These are phyloP conservation scores for Melanotaenia maccullochi DNA, from an alignment of 2,797 vertebrate species.

Conservation along the genomic window DNA sequence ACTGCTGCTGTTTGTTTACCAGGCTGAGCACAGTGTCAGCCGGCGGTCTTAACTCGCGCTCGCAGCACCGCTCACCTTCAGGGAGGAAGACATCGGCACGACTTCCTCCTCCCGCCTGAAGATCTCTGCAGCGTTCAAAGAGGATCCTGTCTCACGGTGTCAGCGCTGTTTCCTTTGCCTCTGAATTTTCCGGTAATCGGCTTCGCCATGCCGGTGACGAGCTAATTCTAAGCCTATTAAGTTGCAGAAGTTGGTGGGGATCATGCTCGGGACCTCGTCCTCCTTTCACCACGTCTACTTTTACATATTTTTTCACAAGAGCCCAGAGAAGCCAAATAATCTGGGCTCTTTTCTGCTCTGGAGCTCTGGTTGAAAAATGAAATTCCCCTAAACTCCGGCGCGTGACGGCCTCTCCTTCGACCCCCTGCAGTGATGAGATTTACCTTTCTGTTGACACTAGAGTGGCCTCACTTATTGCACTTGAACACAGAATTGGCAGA, in stretches of 20 bases:
- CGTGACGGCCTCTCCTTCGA: slow-evolving; percentile 30
- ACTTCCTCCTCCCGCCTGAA: slow-evolving; percentile 60
- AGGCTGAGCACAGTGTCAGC: background rate
- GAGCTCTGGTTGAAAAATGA: slow-evolving; percentile 15
- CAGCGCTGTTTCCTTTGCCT: slow-evolving; percentile 61
- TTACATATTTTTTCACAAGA: slow-evolving; percentile 32
- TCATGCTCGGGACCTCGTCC: slow-evolving; percentile 51
- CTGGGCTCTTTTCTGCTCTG: slow-evolving; percentile 19
- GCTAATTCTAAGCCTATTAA: slow-evolving; percentile 78
- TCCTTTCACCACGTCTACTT: slow-evolving; percentile 56
- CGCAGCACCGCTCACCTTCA: slow-evolving; percentile 63
- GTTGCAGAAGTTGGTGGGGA: slow-evolving; percentile 62
- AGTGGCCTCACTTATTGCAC: slow-evolving; percentile 39
- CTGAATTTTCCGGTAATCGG: slow-evolving; percentile 71
- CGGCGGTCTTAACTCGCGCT: slow-evolving; percentile 45
- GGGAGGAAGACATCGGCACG: slow-evolving; percentile 60
- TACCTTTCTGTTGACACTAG: slow-evolving; percentile 17
- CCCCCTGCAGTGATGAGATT: slow-evolving; percentile 48
- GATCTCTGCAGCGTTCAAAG: slow-evolving; percentile 66
- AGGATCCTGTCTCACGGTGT: slow-evolving; percentile 75
- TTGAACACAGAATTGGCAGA: slow-evolving; percentile 37
- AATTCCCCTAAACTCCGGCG: slow-evolving; percentile 14
- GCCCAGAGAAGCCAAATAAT: slow-evolving; percentile 48
- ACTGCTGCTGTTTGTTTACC: slow-evolving; percentile 57
- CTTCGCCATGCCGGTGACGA: slow-evolving; percentile 71